These are phyloP conservation scores for Callosobruchus maculatus DNA, from an alignment of 2,888 invertebrate species.

Conservation along the genomic window DNA sequence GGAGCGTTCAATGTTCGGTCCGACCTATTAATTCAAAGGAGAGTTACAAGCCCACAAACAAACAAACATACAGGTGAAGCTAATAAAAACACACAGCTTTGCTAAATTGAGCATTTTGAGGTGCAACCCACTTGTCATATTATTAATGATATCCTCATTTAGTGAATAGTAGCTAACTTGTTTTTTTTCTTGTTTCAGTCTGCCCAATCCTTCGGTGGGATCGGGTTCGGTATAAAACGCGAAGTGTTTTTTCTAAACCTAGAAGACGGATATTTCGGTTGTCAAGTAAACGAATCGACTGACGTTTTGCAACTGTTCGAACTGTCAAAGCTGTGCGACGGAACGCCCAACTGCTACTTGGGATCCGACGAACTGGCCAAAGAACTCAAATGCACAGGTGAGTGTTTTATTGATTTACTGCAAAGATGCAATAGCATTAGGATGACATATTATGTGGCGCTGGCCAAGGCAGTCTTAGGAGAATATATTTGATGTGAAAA, in stretches of 20 bases:
- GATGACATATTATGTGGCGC: no score
- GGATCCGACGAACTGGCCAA: conserved; percentile 87
- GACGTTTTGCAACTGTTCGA: conserved; percentile 93
- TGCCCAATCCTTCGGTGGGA: conserved; percentile 77
- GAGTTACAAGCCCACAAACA: no score
- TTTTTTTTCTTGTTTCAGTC: conserved; percentile 53
- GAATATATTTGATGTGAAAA: no score
- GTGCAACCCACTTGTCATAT: no score
- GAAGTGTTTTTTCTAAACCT: conserved; percentile 95
- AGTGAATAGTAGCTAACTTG: neutral
- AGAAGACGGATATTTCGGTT: conserved; percentile 96
- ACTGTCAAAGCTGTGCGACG: conserved; percentile 91
- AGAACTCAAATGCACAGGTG: conserved; percentile 92
- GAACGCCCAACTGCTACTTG: conserved; percentile 83
- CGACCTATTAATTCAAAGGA: no score
- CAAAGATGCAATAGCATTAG: no score
- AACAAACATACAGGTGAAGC: no score
- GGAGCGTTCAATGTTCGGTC: no score
- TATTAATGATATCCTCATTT: no score
- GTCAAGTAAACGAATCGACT: conserved; percentile 94
- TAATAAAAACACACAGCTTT: no score
- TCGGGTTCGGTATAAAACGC: conserved; percentile 79
- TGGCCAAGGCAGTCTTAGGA: no score
- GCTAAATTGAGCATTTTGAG: no score
- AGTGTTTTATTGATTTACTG: conserved; percentile 38